phyloP scores from a whole-genome alignment of 37 sponge, comb jelly and placozoan species.

The Chondrilla cf. caribensis region DNA sequence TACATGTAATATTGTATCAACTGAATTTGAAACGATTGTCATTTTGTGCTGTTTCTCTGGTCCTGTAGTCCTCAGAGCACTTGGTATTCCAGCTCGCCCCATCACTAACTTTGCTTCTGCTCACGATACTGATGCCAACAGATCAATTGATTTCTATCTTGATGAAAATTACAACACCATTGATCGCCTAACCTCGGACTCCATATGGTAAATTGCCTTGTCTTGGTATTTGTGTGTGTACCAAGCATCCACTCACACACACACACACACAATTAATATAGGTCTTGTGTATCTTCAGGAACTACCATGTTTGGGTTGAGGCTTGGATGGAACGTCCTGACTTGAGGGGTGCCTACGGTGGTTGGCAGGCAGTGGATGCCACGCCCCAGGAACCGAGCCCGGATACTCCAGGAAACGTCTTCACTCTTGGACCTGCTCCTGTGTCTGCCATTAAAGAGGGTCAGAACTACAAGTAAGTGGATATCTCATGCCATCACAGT shows the following conservation, averaged over 20 bases:
- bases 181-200: slow-evolving; percentile 56
- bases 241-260: neutral
- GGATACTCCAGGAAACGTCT: slow-evolving; percentile 2
- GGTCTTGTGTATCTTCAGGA: slow-evolving; percentile 27
- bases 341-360: slow-evolving; percentile 48
- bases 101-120: slow-evolving; percentile 79
- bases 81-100: slow-evolving; percentile 73
- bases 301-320: slow-evolving; percentile 80
- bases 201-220: slow-evolving; percentile 57
- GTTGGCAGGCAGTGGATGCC: slow-evolving; percentile 80
- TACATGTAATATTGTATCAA: neutral
- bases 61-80: slow-evolving; percentile 43
- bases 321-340: slow-evolving; percentile 74
- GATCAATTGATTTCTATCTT: slow-evolving; percentile 64
- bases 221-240: slow-evolving; percentile 3
- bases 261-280: neutral
- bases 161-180: slow-evolving; percentile 40
- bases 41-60: neutral
- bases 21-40: neutral
- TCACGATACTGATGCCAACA: slow-evolving; percentile 64
- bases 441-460: slow-evolving; percentile 72
- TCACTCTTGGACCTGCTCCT: slow-evolving; percentile 63
- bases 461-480: slow-evolving; percentile 32
- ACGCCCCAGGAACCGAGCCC: slow-evolving; percentile 56
- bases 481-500: too few species aligned